Evolutionary conservation across 1,140 invertebrate genomes (phyloP), one percentile per base, ranked within the genome.

Genomic region (Tetramorium parvispinum): DNA sequence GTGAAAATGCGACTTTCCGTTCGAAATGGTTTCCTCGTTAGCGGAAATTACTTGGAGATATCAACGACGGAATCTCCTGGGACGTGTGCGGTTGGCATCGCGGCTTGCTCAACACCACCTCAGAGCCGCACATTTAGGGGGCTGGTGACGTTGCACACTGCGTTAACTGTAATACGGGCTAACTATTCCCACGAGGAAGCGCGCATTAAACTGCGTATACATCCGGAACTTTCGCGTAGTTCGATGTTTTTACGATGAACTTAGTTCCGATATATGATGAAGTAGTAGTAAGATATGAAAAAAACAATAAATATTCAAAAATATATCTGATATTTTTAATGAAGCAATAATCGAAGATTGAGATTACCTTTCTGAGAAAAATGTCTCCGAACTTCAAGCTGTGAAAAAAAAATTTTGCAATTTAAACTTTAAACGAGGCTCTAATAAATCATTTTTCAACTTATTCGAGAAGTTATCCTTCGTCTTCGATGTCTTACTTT

Each of bases 21-120:
- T 83, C 68, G 53, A 43, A 83, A 83, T 83, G 53, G 68, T 83
- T 83, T 83, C 79, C 79, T 83, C 79, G 79, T 83, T 83, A 83
- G 66, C 66, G 79, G 79, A 83, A 83, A 83, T 83, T 83, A 83
- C 79, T 83, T 83, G 79, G 68, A 73, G 79, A 73, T 59, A 83
- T 83, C 79, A 83, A 24, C 79, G 68, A 73, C 79, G 55, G 79
- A 59, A 83, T 83, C 79, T 73, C 79, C 53, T 46, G 68, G 79
- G 79, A 75, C 43, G 68, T 83, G 79, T 83, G 79, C 53, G 79
- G 79, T 83, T 37, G 79, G 79, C 68, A 24, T 46, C 53, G 79
- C 0, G 79, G 79, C 68, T 57, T 83, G 68, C 79, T 73, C 79
- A 73, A 83, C 79, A 83, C 79, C 79, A 83, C 68, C 43, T 59